A percentile compares a stretch with the other conserved stretches of the same genome.
Evolutionary conservation across 2,888 invertebrate species (phyloP).

Genomic region (Acrobasis suavella): DNA sequence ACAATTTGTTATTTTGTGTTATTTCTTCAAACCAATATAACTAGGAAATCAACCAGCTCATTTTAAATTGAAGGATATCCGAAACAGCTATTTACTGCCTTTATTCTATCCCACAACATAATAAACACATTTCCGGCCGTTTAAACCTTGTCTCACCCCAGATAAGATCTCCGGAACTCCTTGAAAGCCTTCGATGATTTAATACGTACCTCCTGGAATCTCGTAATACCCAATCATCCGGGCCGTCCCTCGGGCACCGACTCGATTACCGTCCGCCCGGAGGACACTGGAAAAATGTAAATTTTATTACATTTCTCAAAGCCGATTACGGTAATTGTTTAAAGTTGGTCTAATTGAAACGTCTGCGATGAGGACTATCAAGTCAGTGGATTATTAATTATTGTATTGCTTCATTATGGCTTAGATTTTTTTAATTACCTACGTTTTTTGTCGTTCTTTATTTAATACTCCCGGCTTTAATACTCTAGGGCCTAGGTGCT

Average conservation of each 20-base stretch:
- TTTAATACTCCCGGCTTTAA: too few relatives aligned
- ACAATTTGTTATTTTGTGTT: too few relatives aligned
- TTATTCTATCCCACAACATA: constrained; percentile 27
- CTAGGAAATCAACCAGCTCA: not conserved
- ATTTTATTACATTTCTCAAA: constrained; percentile 29
- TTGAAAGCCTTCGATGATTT: constrained; percentile 56
- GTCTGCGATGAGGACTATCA: not conserved
- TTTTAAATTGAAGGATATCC: constrained; percentile 2
- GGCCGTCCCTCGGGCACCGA: constrained; percentile 48
- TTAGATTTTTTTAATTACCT: too few relatives aligned
- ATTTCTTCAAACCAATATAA: not conserved
- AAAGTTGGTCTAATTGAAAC: constrained; percentile 26
- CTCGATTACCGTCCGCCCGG: constrained; percentile 42
- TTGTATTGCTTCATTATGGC: not conserved
- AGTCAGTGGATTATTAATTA: not conserved
- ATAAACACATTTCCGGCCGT: constrained; percentile 44
- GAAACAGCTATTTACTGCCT: constrained; percentile 19
- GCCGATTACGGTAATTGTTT: constrained; percentile 27
- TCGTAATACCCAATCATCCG: constrained; percentile 77
- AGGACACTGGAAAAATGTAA: constrained; percentile 41
- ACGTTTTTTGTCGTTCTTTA: too few relatives aligned
- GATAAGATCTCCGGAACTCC: constrained; percentile 34
- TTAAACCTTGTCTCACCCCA: constrained; percentile 28
- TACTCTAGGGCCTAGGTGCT: too few relatives aligned
- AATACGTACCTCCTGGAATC: constrained; percentile 65